Evolutionary conservation across 2,888 invertebrate species (phyloP), one percentile per base, ranked within the genome.

Genomic region (Aleiodes leptofemur): DNA sequence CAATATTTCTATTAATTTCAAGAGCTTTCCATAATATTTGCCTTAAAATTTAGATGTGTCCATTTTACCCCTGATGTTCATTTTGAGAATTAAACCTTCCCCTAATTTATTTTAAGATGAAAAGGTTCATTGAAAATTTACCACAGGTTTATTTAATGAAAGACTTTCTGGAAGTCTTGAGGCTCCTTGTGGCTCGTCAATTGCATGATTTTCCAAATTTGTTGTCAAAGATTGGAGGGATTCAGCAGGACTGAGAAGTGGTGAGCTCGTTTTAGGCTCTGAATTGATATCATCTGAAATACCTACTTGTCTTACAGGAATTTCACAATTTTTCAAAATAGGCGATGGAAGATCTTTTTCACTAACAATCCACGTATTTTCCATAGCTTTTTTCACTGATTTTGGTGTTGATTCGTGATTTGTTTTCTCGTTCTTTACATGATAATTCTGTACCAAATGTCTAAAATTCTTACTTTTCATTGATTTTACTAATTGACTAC

Each of bases 331-430:
- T 72, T 86, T 89, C 6, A 80, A 59, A 72, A 89, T 89, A 6
- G 89, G 88, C 9, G 87, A 89, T 4, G 86, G 86, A 69, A 88
- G 80, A 81, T 86, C 79, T 38, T 79, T 82, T 23, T 81, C 78
- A 6, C 69, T 59, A 1, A 82, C 78, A 0, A 84, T 68, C 88
- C 88, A 88, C 38, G 83, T 83, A 69, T 84, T 86, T 43, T 87
- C 85, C 23, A 86, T 53, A 5, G 85, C 75, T 14, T 77, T 79
- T 57, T 79, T 83, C 13, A 76, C 79, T 8, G 81, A 78, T 74
- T 82, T 85, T 7, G 84, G 85, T 11, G 84, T 83, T 31, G 83
- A 83, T 61, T 82, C 83, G 70, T 78, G 79, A 53, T 79, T 82
- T 31, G 85, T 74, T 73, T 82, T 85, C 75, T 86, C 83, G 77